Evolutionary conservation across 2,888 invertebrate genomes (phyloP).

Genomic region (Oscheius sp.): DNA sequence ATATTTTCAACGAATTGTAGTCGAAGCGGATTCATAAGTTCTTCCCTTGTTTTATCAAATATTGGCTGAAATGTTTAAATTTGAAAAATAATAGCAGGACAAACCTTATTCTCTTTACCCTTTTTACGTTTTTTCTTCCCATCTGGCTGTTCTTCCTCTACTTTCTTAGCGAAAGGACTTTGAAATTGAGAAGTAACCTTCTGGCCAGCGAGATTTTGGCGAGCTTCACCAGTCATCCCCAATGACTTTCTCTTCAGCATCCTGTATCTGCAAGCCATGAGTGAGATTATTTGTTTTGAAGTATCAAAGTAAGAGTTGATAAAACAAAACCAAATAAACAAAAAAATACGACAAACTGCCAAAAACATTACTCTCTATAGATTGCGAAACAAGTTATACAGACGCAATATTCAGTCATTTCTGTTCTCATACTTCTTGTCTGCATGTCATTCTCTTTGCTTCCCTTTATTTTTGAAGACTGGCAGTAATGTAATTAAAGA

Average conservation of each 20-base stretch:
- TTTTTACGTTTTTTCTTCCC: slow-evolving; percentile 26
- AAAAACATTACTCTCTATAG: too few species aligned
- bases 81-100: neutral
- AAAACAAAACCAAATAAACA: neutral
- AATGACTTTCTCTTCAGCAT: slow-evolving; percentile 25
- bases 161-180: slow-evolving; percentile 35
- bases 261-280: neutral
- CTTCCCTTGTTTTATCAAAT: slow-evolving; percentile 26
- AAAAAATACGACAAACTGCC: neutral
- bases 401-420: too few species aligned
- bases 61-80: neutral
- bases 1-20: slow-evolving; percentile 36
- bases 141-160: slow-evolving; percentile 20
- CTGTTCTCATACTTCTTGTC: neutral
- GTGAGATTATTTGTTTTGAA: too few species aligned
- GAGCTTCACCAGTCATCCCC: slow-evolving; percentile 9
- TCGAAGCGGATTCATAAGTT: slow-evolving; percentile 36
- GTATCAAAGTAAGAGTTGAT: neutral
- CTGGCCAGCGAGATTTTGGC: neutral
- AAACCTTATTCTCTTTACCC: slow-evolving; percentile 18
- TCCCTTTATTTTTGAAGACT: neutral
- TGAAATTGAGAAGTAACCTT: slow-evolving; percentile 29
- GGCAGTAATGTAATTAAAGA: neutral
- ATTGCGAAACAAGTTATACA: too few species aligned
- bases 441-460: too few species aligned